Percentiles rank a stretch among this genome's conserved stretches.
Evolutionary conservation across 2,888 invertebrate genomes (phyloP).

Genomic region (Arctia plantaginis): DNA sequence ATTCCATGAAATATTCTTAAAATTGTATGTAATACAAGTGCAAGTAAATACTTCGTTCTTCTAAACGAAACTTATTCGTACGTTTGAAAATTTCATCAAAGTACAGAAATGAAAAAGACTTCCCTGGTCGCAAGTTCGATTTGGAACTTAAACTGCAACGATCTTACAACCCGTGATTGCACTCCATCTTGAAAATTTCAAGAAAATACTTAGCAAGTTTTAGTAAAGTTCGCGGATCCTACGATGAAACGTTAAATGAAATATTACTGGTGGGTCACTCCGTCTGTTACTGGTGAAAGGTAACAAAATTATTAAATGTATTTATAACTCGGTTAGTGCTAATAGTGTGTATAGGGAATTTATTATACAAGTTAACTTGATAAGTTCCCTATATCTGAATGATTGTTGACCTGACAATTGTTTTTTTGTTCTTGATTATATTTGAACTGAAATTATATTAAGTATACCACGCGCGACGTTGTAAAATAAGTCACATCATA

Average conservation of each 20-base stretch:
- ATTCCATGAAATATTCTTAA: not conserved
- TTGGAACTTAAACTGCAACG: conserved; percentile 69
- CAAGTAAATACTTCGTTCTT: conserved; percentile 35
- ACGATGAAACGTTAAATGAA: conserved; percentile 53
- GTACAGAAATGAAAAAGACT: conserved; percentile 70
- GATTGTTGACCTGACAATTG: too few relatives aligned
- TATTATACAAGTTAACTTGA: too few relatives aligned
- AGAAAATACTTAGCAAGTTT: conserved; percentile 66
- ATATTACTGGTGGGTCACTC: conserved; percentile 48
- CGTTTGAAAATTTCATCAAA: conserved; percentile 78
- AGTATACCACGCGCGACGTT: too few relatives aligned
- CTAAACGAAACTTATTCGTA: conserved; percentile 67
- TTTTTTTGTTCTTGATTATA: too few relatives aligned
- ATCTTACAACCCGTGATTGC: conserved; percentile 79
- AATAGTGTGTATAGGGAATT: too few relatives aligned
- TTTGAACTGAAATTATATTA: not conserved
- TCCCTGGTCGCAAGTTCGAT: conserved; percentile 72
- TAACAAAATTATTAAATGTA: not conserved
- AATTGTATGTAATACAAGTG: not conserved
- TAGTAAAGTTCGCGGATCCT: conserved; percentile 48
- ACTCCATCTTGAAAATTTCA: conserved; percentile 70
- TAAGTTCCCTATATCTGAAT: not conserved
- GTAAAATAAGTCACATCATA: too few relatives aligned
- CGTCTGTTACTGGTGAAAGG: not conserved
- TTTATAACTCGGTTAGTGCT: not conserved